These are phyloP conservation scores for cattle (Bos taurus) DNA, from an alignment of 2,113 vertebrate species.

Conservation along the genomic window ARS-UCD2.0 NC_037336.1:39325501-39326000, in stretches of 20 bases:
- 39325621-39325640: background rate
- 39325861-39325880: background rate
- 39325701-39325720: background rate
- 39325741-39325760: background rate
- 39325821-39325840: background rate
- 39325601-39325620: background rate
- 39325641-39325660: background rate
- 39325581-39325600: background rate
- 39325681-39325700: background rate
- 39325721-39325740: background rate
- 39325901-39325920: background rate
- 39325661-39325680: background rate
- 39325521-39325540: background rate
- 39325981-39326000: constrained; percentile 95
- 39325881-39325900: background rate
- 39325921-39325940: background rate
- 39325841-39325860: background rate
- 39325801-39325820: background rate
- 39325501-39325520: background rate
- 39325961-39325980: constrained; percentile 89
- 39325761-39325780: background rate
- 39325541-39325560: background rate
- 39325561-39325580: background rate
- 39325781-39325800: background rate
- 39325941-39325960: constrained; percentile 90